Percentiles rank a stretch among this genome's conserved stretches.
phyloP scores from a whole-genome alignment of 2,797 vertebrate species.

The Gila robusta region DNA sequence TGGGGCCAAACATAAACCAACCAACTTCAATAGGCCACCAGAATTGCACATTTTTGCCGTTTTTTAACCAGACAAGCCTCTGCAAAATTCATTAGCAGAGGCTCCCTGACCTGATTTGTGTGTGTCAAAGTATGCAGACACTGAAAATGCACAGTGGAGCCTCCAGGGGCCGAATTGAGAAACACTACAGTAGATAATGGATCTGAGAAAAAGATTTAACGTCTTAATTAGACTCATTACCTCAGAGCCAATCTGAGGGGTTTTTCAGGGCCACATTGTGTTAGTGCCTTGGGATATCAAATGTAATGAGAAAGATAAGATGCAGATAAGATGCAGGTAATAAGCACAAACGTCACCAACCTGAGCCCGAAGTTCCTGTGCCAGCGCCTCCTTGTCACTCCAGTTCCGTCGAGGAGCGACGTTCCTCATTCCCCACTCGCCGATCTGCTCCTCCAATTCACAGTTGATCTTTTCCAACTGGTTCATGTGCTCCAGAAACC shows the following conservation, averaged over 20 bases:
- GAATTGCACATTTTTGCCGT: not conserved
- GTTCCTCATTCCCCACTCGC: slow-evolving; percentile 61
- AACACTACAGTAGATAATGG: not conserved
- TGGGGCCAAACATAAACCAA: not conserved
- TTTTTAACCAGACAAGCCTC: not conserved
- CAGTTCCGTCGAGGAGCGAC: slow-evolving; percentile 56
- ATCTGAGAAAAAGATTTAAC: not conserved
- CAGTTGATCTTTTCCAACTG: slow-evolving; percentile 74
- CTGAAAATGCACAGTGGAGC: not conserved
- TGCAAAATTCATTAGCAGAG: not conserved
- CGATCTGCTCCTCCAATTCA: slow-evolving; percentile 75
- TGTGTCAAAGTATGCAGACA: not conserved
- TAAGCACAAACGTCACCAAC: not conserved
- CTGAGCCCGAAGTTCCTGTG: slow-evolving; percentile 75
- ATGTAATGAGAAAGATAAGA: not conserved
- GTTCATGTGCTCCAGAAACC: slow-evolving; percentile 78
- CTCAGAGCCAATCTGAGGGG: not conserved
- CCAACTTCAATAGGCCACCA: not conserved
- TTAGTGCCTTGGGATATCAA: not conserved
- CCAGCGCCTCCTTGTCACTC: slow-evolving; percentile 71
- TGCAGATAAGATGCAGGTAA: not conserved
- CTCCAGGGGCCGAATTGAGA: not conserved
- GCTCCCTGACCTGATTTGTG: not conserved
- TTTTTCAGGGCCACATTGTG: not conserved
- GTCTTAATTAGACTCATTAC: not conserved